These are phyloP conservation scores for Euclidia mi DNA, from an alignment of 2,888 invertebrate genomes.

Conservation along the genomic window DNA sequence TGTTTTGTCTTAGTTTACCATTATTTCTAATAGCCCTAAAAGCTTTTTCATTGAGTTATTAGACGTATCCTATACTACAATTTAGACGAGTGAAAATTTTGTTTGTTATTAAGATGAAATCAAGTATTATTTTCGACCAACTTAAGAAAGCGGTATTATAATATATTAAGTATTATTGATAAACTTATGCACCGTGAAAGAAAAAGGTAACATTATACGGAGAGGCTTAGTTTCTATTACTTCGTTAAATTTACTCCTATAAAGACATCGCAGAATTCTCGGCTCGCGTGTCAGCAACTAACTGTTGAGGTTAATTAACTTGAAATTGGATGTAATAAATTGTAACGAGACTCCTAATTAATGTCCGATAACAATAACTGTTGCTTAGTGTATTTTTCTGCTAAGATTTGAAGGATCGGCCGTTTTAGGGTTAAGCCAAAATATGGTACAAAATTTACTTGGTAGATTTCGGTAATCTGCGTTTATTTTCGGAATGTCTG, in stretches of 20 bases:
- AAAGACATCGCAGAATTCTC: conserved; percentile 32
- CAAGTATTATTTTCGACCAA: too few relatives aligned
- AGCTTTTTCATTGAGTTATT: too few relatives aligned
- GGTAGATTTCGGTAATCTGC: neutral
- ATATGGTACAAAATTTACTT: neutral
- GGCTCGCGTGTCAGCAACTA: conserved; percentile 51
- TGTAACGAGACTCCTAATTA: conserved; percentile 61
- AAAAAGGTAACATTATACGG: neutral
- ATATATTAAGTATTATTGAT: too few relatives aligned
- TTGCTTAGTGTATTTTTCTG: conserved; percentile 41
- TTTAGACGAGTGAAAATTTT: too few relatives aligned
- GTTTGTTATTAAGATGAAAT: too few relatives aligned
- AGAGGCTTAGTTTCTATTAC: conserved; percentile 7
- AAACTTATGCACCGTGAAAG: too few relatives aligned
- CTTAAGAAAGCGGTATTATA: too few relatives aligned
- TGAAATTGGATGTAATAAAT: conserved; percentile 66
- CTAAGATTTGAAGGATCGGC: too few relatives aligned
- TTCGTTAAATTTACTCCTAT: conserved; percentile 9
- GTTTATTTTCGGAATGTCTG: neutral
- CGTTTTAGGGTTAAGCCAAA: neutral
- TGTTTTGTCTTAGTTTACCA: too few relatives aligned
- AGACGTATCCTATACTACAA: too few relatives aligned
- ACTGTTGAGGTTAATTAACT: conserved; percentile 59
- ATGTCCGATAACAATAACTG: conserved; percentile 46
- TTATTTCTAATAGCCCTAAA: too few relatives aligned